Evolutionary conservation across 2,113 vertebrate genomes (phyloP).

Genomic region (Platysternon megacephalum): DNA sequence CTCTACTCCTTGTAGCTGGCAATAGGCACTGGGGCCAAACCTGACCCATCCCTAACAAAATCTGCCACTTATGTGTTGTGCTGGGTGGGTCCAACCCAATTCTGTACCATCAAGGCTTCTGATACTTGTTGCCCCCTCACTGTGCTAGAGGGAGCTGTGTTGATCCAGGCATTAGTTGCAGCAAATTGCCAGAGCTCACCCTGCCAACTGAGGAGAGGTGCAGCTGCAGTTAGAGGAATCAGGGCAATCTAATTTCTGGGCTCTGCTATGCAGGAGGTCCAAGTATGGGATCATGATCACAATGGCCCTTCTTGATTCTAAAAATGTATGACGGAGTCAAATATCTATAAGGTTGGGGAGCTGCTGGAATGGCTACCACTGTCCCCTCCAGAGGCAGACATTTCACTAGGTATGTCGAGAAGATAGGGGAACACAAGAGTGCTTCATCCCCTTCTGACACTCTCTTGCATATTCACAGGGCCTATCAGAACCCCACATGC

Average conservation of each 20-base stretch:
- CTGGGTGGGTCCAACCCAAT: too few species aligned
- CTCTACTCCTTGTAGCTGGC: background rate
- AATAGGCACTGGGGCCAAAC: background rate
- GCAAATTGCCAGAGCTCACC: background rate
- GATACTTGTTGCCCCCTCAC: background rate
- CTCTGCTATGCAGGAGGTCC: background rate
- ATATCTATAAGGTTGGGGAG: too few species aligned
- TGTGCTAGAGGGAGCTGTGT: background rate
- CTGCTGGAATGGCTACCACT: too few species aligned
- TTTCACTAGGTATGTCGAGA: background rate
- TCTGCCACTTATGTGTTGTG: background rate
- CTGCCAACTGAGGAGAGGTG: background rate
- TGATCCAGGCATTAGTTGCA: background rate
- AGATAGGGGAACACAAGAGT: background rate
- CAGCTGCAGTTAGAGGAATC: background rate
- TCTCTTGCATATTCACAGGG: background rate
- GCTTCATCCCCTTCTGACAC: background rate
- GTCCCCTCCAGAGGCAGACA: background rate
- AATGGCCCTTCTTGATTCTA: too few species aligned
- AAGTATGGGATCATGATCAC: background rate
- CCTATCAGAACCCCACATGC: background rate
- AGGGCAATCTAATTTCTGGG: background rate
- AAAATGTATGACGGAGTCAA: too few species aligned
- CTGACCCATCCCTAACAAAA: background rate
- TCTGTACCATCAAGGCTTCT: background rate